phyloP scores from a whole-genome alignment of 2,797 vertebrate genomes.

The Gymnothorax javanicus region DNA sequence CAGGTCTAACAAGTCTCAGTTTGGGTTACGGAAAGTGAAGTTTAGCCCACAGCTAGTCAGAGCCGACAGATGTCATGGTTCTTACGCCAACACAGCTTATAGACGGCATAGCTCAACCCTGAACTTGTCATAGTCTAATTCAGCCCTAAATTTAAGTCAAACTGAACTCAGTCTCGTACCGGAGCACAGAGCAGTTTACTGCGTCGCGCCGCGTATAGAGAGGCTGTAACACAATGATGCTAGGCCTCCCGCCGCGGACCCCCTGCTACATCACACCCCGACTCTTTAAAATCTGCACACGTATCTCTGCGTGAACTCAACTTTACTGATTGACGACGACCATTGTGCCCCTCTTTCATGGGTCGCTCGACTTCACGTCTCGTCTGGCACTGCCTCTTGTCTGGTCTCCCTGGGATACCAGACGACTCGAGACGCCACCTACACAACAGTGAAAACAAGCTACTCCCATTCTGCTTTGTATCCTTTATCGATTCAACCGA shows the following conservation, averaged over 20 bases:
- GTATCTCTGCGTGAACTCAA: constrained; percentile 81
- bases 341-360: constrained; percentile 82
- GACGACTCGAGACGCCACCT: constrained; percentile 87
- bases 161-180: not conserved
- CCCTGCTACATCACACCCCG: constrained; percentile 64
- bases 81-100: not conserved
- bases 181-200: not conserved
- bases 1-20: no score
- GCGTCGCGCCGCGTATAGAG: not conserved
- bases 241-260: constrained; percentile 69
- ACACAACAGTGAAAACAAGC: constrained; percentile 83
- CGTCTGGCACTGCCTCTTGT: constrained; percentile 90
- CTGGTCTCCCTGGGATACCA: constrained; percentile 91
- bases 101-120: not conserved
- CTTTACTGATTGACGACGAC: constrained; percentile 82
- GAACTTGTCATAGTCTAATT: not conserved
- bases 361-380: constrained; percentile 85
- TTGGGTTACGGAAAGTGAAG: no score
- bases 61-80: no score
- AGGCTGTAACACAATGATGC: constrained; percentile 45
- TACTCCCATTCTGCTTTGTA: constrained; percentile 79
- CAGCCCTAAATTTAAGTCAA: not conserved
- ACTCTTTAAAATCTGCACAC: constrained; percentile 71
- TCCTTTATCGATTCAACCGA: constrained; percentile 80
- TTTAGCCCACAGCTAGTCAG: no score